A percentile compares a stretch with the other conserved stretches of the same genome.
phyloP scores from a whole-genome alignment of 1,140 invertebrate genomes.

The Portunus trituberculatus region DNA sequence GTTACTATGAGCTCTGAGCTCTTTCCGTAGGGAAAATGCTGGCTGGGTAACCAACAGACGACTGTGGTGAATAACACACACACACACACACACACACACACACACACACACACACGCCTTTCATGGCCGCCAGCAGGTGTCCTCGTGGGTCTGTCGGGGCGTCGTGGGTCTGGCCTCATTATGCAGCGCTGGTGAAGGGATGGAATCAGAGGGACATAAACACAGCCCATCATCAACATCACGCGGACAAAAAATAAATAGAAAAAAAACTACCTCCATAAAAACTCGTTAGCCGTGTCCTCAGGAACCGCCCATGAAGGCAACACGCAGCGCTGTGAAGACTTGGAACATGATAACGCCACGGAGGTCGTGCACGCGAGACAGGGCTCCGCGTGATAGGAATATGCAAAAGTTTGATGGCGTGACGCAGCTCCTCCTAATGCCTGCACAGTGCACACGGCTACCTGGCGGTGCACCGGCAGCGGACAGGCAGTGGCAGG shows the following conservation, averaged over 20 bases:
- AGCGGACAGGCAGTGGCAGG: background rate
- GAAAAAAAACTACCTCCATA: background rate
- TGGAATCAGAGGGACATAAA: background rate
- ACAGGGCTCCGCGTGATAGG: background rate
- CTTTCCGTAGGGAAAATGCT: too few species aligned
- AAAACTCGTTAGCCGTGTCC: background rate
- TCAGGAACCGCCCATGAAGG: background rate
- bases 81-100: too few species aligned
- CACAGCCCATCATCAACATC: background rate
- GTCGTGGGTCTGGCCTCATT: background rate
- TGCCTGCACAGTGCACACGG: background rate
- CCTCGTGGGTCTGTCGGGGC: too few species aligned
- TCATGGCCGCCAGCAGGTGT: too few species aligned
- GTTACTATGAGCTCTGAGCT: too few species aligned
- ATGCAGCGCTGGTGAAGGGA: background rate
- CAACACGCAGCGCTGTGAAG: background rate
- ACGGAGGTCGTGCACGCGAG: too few species aligned
- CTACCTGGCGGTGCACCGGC: background rate
- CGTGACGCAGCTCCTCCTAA: background rate
- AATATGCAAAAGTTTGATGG: background rate
- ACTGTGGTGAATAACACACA: too few species aligned
- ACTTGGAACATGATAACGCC: background rate
- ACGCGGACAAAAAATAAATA: background rate
- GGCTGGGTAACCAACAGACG: too few species aligned
- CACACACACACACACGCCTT: too few species aligned